A percentile compares a stretch with the other conserved stretches of the same genome.
Evolutionary conservation across 2,113 vertebrate genomes (phyloP).

Genomic region (Coracopsis vasa): DNA sequence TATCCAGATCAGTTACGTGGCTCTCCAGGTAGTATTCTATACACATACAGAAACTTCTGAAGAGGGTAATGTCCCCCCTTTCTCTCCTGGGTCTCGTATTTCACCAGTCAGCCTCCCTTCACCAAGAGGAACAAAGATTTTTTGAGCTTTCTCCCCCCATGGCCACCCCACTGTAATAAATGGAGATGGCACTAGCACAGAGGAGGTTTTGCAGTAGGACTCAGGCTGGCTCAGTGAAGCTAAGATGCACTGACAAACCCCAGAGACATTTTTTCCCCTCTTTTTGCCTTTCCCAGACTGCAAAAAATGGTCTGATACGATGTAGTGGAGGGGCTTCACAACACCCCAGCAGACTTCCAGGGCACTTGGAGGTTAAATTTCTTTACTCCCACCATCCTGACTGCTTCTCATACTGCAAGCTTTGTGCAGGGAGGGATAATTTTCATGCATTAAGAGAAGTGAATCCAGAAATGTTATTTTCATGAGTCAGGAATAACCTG

Average conservation of each 20-base stretch:
- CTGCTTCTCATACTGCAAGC: background rate
- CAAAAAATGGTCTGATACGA: background rate
- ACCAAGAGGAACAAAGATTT: background rate
- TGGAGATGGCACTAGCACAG: background rate
- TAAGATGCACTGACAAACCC: background rate
- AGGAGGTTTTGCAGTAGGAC: background rate
- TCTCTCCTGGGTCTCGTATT: background rate
- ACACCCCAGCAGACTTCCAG: background rate
- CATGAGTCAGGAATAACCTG: background rate
- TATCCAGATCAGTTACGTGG: background rate
- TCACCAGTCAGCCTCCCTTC: background rate
- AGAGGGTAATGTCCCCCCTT: background rate
- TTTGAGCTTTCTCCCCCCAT: background rate
- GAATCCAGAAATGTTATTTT: constrained; percentile 10
- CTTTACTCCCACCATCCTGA: background rate
- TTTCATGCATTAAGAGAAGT: background rate
- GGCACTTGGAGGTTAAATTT: background rate
- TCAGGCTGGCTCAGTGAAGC: background rate
- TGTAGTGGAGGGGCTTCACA: background rate
- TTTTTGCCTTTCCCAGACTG: background rate
- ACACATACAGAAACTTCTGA: background rate
- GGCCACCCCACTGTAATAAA: accelerated
- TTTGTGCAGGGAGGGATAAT: background rate
- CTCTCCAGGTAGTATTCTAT: background rate
- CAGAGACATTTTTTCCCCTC: too few relatives aligned